Base-by-base conservation (phyloP, 2,888 invertebrate genomes). In the Uropetala carovei region DNA sequence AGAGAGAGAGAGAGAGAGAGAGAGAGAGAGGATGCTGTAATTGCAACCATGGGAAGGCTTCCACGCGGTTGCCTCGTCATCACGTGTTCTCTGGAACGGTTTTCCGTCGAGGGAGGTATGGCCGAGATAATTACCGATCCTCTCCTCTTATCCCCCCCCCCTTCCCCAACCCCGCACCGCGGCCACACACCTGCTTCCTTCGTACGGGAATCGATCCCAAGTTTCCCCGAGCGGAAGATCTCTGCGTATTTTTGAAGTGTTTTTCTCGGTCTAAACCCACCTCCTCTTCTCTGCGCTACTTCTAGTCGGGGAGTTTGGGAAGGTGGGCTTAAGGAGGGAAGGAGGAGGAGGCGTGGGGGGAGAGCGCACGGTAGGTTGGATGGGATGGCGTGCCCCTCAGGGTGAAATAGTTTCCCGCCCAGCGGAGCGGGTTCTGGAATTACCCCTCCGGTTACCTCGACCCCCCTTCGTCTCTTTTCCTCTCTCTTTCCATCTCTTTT, bases 21-120 rank as follows among this genome's bases (percentile, higher is more conserved):
- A 7, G 0, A 5, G 13, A 64, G 13, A 3, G 43, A 57, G n/a
- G 83, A n/a, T n/a, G 13, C 83, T 57, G 57, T 83, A 83, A 83
- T 83, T 83, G 83, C 83, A 83, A 83, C 83, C 83, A 83, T 83
- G 83, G 83, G 83, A 83, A 83, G 83, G 43, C 83, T 83, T 83
- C 83, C 83, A 83, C 83, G 83, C 83, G 83, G 83, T 83, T 57
- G 83, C 83, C 57, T 57, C 83, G 57, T 83, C 83, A 83, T 83
- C 83, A 83, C 83, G 83, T 83, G 83, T 56, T 83, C 83, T n/a
- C 56, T 16, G 82, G 82, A 82, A 82, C 43, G 82, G 56, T 16
- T 57, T 57, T 43, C 83, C 83, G 57, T 83, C 83, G 43, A 83
- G 83, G 83, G 83, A 83, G 43, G 56, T 43, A 83, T 18, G 56